Conservation (phyloP, 2,888 invertebrate species). For the Dolichomitus sp. region DNA sequence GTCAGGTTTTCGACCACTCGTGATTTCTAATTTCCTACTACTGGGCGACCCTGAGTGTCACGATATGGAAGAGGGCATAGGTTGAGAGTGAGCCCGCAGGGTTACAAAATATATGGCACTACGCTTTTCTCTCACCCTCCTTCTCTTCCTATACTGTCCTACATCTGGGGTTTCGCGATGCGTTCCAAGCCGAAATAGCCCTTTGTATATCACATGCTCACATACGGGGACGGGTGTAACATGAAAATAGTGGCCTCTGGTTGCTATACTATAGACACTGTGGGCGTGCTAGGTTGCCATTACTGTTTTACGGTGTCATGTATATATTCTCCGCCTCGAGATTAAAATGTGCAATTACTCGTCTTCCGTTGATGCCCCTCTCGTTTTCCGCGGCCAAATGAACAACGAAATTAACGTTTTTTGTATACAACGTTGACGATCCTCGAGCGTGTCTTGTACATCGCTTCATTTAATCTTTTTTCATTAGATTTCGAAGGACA, state of each 20-base stretch:
- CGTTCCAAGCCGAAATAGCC: slow-evolving; percentile 10
- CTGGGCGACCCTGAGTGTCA: slow-evolving; percentile 16
- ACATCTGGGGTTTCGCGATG: slow-evolving; percentile 1
- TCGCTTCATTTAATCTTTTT: slow-evolving; percentile 28
- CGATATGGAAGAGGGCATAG: slow-evolving; percentile 10
- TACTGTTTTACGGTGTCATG: slow-evolving; percentile 26
- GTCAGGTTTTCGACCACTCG: slow-evolving; percentile 48
- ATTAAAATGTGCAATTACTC: slow-evolving; percentile 67
- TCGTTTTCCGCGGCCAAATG: neutral
- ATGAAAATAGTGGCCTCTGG: slow-evolving; percentile 21
- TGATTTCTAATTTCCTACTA: slow-evolving; percentile 59
- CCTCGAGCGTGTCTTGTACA: neutral
- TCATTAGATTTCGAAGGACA: slow-evolving; percentile 25
- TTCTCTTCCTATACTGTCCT: neutral
- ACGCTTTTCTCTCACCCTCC: slow-evolving; percentile 2
- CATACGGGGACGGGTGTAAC: slow-evolving; percentile 7
- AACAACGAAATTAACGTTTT: slow-evolving; percentile 14
- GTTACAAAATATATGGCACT: slow-evolving; percentile 51
- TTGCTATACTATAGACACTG: neutral
- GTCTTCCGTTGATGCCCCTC: slow-evolving; percentile 21
- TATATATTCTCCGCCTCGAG: slow-evolving; percentile 31
- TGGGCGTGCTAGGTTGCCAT: neutral
- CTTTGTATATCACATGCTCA: slow-evolving; percentile 1
- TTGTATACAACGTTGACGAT: slow-evolving; percentile 4
- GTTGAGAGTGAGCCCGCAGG: neutral